Conservation (phyloP, 1,140 invertebrate genomes). For the Cardiocondyla obscurior region DNA sequence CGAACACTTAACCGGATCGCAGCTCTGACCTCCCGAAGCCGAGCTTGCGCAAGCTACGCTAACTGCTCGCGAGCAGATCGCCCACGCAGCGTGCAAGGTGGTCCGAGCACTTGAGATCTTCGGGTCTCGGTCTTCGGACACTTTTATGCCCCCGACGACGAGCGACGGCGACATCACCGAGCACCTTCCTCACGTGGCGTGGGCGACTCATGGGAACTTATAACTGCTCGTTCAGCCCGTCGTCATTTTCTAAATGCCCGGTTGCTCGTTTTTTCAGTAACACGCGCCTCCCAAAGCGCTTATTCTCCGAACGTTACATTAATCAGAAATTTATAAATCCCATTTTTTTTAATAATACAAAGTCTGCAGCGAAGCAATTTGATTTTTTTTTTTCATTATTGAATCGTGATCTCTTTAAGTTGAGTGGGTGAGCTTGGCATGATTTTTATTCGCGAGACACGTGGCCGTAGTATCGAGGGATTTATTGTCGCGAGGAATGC, state of each 20-base stretch:
- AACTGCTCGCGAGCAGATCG: slow-evolving; percentile 67
- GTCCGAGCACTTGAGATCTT: slow-evolving; percentile 78
- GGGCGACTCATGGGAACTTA: slow-evolving; percentile 80
- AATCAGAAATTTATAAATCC: not conserved
- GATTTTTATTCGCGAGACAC: slow-evolving; percentile 62
- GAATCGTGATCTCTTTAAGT: not conserved
- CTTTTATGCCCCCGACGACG: slow-evolving; percentile 81
- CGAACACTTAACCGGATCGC: slow-evolving; percentile 49
- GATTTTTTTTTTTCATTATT: too few relatives aligned
- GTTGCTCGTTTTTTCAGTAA: slow-evolving; percentile 51
- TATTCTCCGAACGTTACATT: not conserved
- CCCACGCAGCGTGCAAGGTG: slow-evolving; percentile 79
- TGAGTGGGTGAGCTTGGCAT: not conserved
- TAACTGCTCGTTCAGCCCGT: slow-evolving; percentile 55
- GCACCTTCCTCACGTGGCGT: slow-evolving; percentile 77
- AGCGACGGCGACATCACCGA: slow-evolving; percentile 78
- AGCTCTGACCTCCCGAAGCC: slow-evolving; percentile 49
- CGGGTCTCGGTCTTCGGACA: slow-evolving; percentile 76
- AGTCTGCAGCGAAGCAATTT: too few relatives aligned
- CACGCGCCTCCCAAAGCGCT: not conserved
- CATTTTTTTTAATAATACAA: not conserved
- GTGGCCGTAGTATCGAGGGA: slow-evolving; percentile 54
- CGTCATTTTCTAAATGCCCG: slow-evolving; percentile 50
- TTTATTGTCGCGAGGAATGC: slow-evolving; percentile 64
- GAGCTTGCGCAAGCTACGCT: slow-evolving; percentile 76